Evolutionary conservation across 2,113 vertebrate species (phyloP).

Genomic region (Etheostoma spectabile): DNA sequence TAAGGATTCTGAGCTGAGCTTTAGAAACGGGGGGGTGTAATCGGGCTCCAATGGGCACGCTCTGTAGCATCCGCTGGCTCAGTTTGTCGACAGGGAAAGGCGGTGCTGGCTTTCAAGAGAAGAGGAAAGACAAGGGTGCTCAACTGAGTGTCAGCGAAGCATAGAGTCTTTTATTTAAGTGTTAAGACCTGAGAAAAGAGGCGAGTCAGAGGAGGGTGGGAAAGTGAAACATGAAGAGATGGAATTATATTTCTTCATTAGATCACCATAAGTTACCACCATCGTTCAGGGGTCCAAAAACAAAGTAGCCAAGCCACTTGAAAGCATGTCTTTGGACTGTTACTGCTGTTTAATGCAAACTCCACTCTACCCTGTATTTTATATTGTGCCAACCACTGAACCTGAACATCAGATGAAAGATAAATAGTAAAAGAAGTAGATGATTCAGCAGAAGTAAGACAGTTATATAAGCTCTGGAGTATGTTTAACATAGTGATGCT

Average conservation of each 20-base stretch:
- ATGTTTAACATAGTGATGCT: not conserved
- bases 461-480: not conserved
- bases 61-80: conserved; percentile 34
- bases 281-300: not conserved
- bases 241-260: conserved; percentile 23
- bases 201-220: conserved; percentile 11
- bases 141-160: conserved; percentile 64
- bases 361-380: not conserved
- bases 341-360: not conserved
- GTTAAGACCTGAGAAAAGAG: conserved; percentile 19
- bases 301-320: not conserved
- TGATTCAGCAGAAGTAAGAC: not conserved
- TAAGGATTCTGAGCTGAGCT: conserved; percentile 9
- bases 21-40: conserved; percentile 33
- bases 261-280: not conserved
- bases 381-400: not conserved
- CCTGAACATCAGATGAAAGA: not conserved
- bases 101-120: conserved; percentile 44
- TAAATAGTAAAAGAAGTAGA: not conserved
- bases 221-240: conserved; percentile 35
- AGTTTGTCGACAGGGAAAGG: conserved; percentile 13
- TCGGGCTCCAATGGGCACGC: conserved; percentile 38
- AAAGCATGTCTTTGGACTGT: not conserved
- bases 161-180: conserved; percentile 55
- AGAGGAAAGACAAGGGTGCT: conserved; percentile 57